Evolutionary conservation across 2,113 vertebrate species (phyloP), one percentile per base, ranked within the genome.

Genomic region (Psophia crepitans): DNA sequence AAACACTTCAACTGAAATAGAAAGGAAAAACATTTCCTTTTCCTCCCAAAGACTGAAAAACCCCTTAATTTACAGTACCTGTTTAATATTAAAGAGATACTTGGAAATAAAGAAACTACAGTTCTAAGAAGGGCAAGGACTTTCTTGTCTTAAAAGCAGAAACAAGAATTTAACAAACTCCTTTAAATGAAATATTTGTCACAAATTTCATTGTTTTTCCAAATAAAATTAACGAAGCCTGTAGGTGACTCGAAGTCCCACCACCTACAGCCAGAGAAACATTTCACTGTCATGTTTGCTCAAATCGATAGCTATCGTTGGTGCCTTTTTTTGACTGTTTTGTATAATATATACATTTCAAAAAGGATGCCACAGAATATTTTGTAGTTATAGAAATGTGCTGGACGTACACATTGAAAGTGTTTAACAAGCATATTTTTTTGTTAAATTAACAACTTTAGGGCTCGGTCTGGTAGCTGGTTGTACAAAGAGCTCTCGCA

Each of bases 111-210:
- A 95, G 22, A 46, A 86, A 69, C 92, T 61, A 5, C 23, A 84
- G 17, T 87, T 77, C 89, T 76, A 89, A 74, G 32, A 97, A 93
- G 63, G 91, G 44, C 89, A 96, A 95, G n/a, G 27, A 84, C 48
- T 85, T 93, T 93, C 56, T 95, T 96, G 69, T 46, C 96, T 87
- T 87, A 97, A 96, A 97, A 95, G 28, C 71, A 96, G 57, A 73
- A 94, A 82, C 15, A 96, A 70, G 15, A 93, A 65, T 76, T 49
- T 92, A 64, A 93, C 22, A 60, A 76, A 83, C 83, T 91, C 53
- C 28, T 86, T 87, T n/a, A 94, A 96, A 97, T 93, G 21, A 96
- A 96, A 61, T 85, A 77, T 69, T 82, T 57, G 65, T 86, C 64
- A 96, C 82, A 96, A 65, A 91, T 89, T 84, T 88, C 56, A 88